Conservation (phyloP, 2,113 vertebrate species). For the Nycticorax nycticorax region DNA sequence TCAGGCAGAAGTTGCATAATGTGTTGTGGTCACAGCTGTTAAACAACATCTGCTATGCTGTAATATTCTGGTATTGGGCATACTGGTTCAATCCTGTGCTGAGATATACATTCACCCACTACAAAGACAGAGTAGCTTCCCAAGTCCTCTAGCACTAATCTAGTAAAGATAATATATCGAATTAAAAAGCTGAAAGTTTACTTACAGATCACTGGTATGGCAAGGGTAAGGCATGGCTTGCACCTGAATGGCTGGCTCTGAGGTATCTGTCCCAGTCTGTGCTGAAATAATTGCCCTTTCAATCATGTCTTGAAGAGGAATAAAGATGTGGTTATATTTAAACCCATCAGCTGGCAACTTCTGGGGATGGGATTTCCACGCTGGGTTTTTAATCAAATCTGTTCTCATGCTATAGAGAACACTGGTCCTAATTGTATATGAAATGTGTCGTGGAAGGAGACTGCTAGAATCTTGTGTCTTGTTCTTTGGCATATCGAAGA, state of each 20-base stretch:
- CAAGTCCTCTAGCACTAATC: background rate
- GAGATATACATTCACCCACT: background rate
- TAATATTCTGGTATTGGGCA: background rate
- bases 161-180: background rate
- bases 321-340: slow-evolving; percentile 77
- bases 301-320: slow-evolving; percentile 79
- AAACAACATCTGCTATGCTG: background rate
- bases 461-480: background rate
- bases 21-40: background rate
- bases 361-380: slow-evolving; percentile 75
- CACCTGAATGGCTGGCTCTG: slow-evolving; percentile 35
- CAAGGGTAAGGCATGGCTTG: slow-evolving; percentile 78
- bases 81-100: background rate
- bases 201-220: slow-evolving; percentile 76
- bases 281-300: slow-evolving; percentile 72
- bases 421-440: slow-evolving; percentile 72
- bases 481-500: slow-evolving; percentile 41
- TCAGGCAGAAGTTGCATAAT: background rate
- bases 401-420: slow-evolving; percentile 74
- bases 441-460: slow-evolving; percentile 42
- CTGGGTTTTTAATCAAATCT: slow-evolving; percentile 65
- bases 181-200: background rate
- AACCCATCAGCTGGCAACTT: slow-evolving; percentile 70
- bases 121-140: background rate
- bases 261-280: slow-evolving; percentile 53